Evolutionary conservation across 64 coral and sea anemone genomes (phyloP).

Genomic region (Cladopsammia gracilis): DNA sequence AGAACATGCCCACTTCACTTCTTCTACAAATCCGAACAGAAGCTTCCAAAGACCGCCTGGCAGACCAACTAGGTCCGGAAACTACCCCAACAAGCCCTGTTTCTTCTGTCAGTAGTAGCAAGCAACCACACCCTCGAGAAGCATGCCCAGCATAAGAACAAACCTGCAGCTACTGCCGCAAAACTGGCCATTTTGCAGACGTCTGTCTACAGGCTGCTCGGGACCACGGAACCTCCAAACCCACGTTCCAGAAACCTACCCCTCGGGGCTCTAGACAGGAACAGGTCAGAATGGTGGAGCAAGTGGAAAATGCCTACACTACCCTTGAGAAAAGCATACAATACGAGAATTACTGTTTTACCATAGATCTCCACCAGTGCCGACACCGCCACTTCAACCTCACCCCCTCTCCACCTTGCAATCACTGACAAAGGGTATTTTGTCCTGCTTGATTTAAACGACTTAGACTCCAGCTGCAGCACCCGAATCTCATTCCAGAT

Average conservation of each 20-base stretch:
- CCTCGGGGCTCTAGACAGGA: not conserved
- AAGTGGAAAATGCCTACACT: not conserved
- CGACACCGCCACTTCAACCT: not conserved
- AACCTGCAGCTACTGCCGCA: conserved; percentile 14
- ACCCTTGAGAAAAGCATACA: not conserved
- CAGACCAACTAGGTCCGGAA: too few species aligned
- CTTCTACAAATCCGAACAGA: not conserved
- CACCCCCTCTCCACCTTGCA: not conserved
- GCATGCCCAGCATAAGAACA: too few species aligned
- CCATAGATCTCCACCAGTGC: not conserved
- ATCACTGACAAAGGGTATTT: not conserved
- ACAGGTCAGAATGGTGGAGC: not conserved
- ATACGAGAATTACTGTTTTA: not conserved
- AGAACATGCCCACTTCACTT: conserved; percentile 36
- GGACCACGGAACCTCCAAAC: not conserved
- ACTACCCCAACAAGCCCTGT: not conserved
- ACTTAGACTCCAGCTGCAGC: not conserved
- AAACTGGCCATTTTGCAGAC: conserved; percentile 28
- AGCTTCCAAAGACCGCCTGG: conserved; percentile 9
- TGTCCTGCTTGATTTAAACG: not conserved
- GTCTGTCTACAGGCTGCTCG: not conserved
- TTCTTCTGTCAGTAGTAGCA: not conserved
- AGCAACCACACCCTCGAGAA: too few species aligned
- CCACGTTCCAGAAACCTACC: not conserved
- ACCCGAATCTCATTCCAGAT: conserved; percentile 39